phyloP scores from a whole-genome alignment of 1,140 invertebrate species.

The Asbolus verrucosus region DNA sequence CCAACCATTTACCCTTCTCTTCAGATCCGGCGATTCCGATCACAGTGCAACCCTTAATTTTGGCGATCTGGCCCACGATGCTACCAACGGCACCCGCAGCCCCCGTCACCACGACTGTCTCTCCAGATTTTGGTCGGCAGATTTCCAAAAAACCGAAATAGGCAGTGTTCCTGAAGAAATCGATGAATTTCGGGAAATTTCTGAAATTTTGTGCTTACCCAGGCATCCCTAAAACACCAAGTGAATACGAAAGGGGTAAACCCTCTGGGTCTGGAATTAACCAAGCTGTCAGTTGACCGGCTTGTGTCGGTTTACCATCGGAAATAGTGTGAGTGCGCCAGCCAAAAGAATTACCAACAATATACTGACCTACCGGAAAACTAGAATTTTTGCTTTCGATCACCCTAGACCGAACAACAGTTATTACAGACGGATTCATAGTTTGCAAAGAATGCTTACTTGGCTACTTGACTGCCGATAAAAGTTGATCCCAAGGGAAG shows the following conservation, averaged over 20 bases:
- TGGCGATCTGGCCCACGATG: constrained; percentile 78
- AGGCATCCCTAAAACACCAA: constrained; percentile 71
- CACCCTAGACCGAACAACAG: constrained; percentile 65
- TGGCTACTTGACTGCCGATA: constrained; percentile 73
- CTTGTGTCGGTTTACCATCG: constrained; percentile 50
- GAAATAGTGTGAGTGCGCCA: constrained; percentile 70
- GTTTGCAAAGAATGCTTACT: constrained; percentile 64
- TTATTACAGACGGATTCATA: constrained; percentile 21
- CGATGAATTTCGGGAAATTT: too few species aligned
- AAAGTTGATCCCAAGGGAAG: constrained; percentile 69
- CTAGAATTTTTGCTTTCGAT: constrained; percentile 72
- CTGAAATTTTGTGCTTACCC: too few species aligned
- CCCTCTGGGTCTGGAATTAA: constrained; percentile 24
- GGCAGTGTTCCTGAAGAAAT: constrained; percentile 74
- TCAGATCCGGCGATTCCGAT: constrained; percentile 78
- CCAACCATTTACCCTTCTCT: constrained; percentile 76
- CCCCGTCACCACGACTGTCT: constrained; percentile 75
- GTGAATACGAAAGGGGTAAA: constrained; percentile 43
- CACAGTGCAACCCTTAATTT: constrained; percentile 75
- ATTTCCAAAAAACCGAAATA: constrained; percentile 78
- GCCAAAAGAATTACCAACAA: constrained; percentile 68
- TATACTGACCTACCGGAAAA: constrained; percentile 66
- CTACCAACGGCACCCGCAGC: constrained; percentile 78
- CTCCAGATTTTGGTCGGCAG: constrained; percentile 74
- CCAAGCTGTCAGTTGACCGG: background rate